Evolutionary conservation across 2,797 vertebrate genomes (phyloP).

Genomic region (Acridotheres tristis): DNA sequence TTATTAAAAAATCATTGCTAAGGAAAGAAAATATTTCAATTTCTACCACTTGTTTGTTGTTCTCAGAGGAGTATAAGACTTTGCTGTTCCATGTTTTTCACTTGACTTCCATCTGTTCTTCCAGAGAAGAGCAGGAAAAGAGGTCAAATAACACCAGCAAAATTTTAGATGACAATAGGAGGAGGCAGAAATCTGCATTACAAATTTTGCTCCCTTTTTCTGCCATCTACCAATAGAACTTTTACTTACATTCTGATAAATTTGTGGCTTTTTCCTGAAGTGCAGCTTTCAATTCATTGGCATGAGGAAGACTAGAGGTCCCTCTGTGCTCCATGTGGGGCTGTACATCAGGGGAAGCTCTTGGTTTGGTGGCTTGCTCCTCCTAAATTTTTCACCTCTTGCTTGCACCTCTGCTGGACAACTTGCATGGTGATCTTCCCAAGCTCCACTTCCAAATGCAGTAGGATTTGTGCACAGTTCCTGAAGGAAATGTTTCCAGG

Average conservation of each 20-base stretch:
- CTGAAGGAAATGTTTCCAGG: neutral
- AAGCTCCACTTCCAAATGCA: neutral
- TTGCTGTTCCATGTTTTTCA: neutral
- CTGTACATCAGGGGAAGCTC: neutral
- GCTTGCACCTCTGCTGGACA: neutral
- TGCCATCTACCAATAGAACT: neutral
- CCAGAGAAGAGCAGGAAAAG: neutral
- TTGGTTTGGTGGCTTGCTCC: neutral
- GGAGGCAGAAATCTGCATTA: neutral
- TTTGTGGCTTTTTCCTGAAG: neutral
- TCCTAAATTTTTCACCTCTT: neutral
- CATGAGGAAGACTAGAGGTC: neutral
- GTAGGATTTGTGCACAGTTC: neutral
- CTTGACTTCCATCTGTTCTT: neutral
- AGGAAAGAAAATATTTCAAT: neutral
- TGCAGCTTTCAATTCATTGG: neutral
- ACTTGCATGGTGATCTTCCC: neutral
- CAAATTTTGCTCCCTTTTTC: neutral
- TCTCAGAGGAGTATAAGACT: neutral
- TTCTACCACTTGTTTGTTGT: neutral
- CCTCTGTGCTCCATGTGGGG: neutral
- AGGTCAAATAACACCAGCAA: neutral
- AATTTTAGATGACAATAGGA: neutral
- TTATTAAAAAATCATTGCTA: neutral
- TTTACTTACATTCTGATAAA: neutral